Evolutionary conservation across 2,797 vertebrate genomes (phyloP).

Genomic region (Capromys pilorides): DNA sequence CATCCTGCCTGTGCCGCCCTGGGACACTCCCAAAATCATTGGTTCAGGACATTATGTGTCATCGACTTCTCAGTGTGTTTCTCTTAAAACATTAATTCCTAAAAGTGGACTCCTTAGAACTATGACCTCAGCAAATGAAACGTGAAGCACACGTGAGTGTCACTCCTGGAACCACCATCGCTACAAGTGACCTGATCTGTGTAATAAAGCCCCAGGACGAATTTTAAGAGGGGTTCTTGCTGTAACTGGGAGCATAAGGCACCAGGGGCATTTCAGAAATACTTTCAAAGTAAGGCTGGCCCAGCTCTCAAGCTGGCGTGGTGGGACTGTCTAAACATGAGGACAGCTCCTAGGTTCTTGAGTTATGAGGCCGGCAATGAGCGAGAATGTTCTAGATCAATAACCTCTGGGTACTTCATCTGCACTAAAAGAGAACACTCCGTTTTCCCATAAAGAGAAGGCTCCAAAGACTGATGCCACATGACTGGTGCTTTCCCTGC

Average conservation of each 20-base stretch:
- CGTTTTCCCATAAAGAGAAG: conserved; percentile 45
- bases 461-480: neutral
- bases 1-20: too few species aligned
- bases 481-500: conserved; percentile 9
- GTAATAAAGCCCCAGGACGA: neutral
- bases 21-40: neutral
- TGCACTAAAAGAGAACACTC: conserved; percentile 37
- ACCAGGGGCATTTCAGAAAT: neutral
- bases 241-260: neutral
- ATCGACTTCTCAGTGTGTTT: neutral
- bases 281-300: conserved; percentile 37
- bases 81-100: conserved; percentile 9
- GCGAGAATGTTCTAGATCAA: neutral
- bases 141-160: neutral
- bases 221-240: neutral
- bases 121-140: conserved; percentile 27
- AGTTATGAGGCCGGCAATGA: conserved; percentile 38
- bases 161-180: neutral
- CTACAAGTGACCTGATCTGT: neutral
- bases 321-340: neutral
- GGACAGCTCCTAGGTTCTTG: conserved; percentile 2
- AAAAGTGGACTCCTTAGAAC: conserved; percentile 52
- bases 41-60: neutral
- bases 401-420: conserved; percentile 18
- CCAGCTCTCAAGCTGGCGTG: conserved; percentile 9